A percentile compares a stretch with the other conserved stretches of the same genome.
Evolutionary conservation across 2,113 vertebrate species (phyloP).

Genomic region (cat (Felis catus)): DNA sequence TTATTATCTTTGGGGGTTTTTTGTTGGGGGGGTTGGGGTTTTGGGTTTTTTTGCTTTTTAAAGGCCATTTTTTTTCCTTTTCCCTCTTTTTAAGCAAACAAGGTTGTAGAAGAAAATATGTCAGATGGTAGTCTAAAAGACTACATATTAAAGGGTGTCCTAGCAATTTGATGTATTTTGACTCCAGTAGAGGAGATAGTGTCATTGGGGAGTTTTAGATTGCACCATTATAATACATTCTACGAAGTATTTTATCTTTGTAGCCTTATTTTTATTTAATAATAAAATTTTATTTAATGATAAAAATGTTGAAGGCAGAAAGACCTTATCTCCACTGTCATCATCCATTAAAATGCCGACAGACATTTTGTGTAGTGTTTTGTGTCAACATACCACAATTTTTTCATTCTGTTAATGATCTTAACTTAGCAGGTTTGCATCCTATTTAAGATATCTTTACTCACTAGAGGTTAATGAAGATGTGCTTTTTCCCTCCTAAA

Average conservation of each 20-base stretch:
- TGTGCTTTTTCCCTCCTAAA: neutral
- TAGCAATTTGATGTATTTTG: neutral
- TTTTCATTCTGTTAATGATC: neutral
- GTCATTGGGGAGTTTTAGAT: neutral
- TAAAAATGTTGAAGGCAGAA: constrained; percentile 21
- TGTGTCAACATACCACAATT: neutral
- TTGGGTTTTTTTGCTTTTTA: neutral
- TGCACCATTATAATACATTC: neutral
- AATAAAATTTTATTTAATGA: neutral
- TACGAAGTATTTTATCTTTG: neutral
- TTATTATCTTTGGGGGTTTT: neutral
- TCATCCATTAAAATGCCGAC: neutral
- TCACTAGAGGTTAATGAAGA: neutral
- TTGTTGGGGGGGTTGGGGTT: too few relatives aligned
- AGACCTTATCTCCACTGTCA: neutral
- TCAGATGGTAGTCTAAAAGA: neutral
- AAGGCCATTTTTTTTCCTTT: neutral
- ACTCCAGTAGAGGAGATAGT: neutral
- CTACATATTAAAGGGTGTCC: neutral
- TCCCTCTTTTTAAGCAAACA: neutral
- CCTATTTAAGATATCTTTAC: neutral
- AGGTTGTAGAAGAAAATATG: neutral
- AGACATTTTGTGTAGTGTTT: neutral
- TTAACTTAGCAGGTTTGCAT: neutral
- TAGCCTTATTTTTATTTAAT: neutral